Conservation (phyloP, 2,888 invertebrate genomes). For the Ormia ochracea region DNA sequence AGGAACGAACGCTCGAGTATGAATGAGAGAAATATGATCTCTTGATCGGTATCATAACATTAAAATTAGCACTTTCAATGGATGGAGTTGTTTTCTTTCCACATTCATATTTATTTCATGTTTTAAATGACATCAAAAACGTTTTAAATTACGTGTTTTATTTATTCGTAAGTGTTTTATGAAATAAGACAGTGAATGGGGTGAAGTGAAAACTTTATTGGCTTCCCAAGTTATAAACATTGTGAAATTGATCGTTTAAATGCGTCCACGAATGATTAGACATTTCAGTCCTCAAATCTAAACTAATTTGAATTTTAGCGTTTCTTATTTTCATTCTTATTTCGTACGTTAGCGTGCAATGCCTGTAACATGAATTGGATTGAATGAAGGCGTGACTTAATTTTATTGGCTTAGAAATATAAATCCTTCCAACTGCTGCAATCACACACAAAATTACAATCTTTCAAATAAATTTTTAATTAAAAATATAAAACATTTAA, state of each 20-base stretch:
- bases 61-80: slow-evolving; percentile 62
- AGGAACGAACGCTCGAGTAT: background rate
- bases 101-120: slow-evolving; percentile 36
- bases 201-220: slow-evolving; percentile 52
- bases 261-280: background rate
- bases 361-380: too few species aligned
- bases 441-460: too few species aligned
- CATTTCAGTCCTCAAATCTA: too few species aligned
- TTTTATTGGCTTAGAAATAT: too few species aligned
- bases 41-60: slow-evolving; percentile 62
- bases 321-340: too few species aligned
- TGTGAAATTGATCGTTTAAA: slow-evolving; percentile 39
- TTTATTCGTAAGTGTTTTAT: slow-evolving; percentile 36
- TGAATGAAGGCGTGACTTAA: too few species aligned
- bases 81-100: slow-evolving; percentile 21
- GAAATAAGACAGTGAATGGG: background rate
- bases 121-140: slow-evolving; percentile 55
- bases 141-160: slow-evolving; percentile 60
- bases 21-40: slow-evolving; percentile 55
- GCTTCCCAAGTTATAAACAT: slow-evolving; percentile 54
- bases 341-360: too few species aligned
- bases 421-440: too few species aligned
- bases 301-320: too few species aligned
- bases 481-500: too few species aligned
- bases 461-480: too few species aligned